Base-by-base conservation (phyloP, 2,888 invertebrate genomes). In the Drosophila anomelani region DNA sequence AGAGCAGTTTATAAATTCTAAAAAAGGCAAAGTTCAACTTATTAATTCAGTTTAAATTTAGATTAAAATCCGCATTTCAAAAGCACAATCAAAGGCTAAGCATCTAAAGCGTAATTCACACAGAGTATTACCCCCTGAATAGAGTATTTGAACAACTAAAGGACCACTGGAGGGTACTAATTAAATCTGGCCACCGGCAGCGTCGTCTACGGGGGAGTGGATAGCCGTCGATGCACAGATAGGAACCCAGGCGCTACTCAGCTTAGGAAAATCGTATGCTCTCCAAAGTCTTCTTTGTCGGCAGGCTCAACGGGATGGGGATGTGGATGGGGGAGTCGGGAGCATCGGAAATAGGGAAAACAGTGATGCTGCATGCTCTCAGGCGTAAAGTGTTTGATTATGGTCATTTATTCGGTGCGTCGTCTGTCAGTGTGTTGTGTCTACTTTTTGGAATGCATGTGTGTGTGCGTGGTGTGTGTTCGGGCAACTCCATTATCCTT, bases 371-470 rank as follows among this genome's bases (percentile, higher is more conserved):
- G 60, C 77, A 84, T 75, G 79, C 90, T 89, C 76, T 90, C 85
- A 89, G 85, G 84, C 80, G 90, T 89, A 85, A 90, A 90, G 90
- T 89, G 89, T 90, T 90, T 90, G 90, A 90, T 88, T 90, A 83
- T 85, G 77, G 81, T 76, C 90, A 84, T 90, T 90, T 87, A 85
- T 90, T 90, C 80, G 67, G 79, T 79, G 78, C 80, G 74, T 71
- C 59, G 58, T 49, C 58, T 56, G 56, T 44, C 32, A 51, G 53
- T 57, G 53, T 57, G 76, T 69, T 79, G 57, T 81, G 67, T 80
- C 61, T 54, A 69, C 79, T 77, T 77, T 58, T 80, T 63, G 70
- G 60, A 39, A 41, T 23, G 51, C 34, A 38, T 20, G 44, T 56
- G 36, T 51, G 55, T 29, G 29, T 20, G 20, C 1, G 29, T 29